Evolutionary conservation across 1,140 invertebrate species (phyloP).

Genomic region (Tigriopus japonicus): DNA sequence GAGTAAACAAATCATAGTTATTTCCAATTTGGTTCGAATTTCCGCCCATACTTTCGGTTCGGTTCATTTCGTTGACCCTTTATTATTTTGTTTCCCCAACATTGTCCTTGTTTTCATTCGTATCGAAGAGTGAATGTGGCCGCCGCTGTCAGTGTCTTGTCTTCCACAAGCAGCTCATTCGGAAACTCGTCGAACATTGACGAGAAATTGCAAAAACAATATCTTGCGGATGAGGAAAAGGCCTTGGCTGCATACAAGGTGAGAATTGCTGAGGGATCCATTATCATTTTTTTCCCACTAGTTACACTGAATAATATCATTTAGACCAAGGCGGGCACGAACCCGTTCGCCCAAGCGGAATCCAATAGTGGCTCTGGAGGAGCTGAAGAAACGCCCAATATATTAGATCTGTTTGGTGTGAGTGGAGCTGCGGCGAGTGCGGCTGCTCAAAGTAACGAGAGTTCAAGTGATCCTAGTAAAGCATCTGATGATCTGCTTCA

Average conservation of each 20-base stretch:
- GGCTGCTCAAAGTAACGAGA: not conserved
- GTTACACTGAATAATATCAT: not conserved
- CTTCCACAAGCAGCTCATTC: slow-evolving; percentile 2
- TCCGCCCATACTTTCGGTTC: slow-evolving; percentile 15
- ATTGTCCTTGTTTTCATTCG: slow-evolving; percentile 15
- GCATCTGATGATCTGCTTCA: slow-evolving; percentile 75
- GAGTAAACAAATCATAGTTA: slow-evolving; percentile 23
- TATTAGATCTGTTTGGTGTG: slow-evolving; percentile 14
- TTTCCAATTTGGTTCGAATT: slow-evolving; percentile 17
- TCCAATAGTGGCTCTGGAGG: not conserved
- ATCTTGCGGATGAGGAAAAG: slow-evolving; percentile 81
- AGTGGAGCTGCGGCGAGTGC: not conserved
- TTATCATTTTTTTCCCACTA: not conserved
- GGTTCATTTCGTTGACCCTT: slow-evolving; percentile 15
- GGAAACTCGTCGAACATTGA: slow-evolving; percentile 40
- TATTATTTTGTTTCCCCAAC: slow-evolving; percentile 15
- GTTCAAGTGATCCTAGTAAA: slow-evolving; percentile 27
- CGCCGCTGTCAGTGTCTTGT: slow-evolving; percentile 4
- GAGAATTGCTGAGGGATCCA: slow-evolving; percentile 16
- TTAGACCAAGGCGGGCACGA: not conserved
- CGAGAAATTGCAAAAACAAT: slow-evolving; percentile 62
- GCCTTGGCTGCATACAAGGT: slow-evolving; percentile 89
- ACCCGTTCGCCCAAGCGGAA: slow-evolving; percentile 8
- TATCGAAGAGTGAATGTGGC: slow-evolving; percentile 9
- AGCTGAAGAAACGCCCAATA: slow-evolving; percentile 9